Evolutionary conservation across 23 tunicate species (phyloP).

Genomic region (Clavelina lepadiformis): DNA sequence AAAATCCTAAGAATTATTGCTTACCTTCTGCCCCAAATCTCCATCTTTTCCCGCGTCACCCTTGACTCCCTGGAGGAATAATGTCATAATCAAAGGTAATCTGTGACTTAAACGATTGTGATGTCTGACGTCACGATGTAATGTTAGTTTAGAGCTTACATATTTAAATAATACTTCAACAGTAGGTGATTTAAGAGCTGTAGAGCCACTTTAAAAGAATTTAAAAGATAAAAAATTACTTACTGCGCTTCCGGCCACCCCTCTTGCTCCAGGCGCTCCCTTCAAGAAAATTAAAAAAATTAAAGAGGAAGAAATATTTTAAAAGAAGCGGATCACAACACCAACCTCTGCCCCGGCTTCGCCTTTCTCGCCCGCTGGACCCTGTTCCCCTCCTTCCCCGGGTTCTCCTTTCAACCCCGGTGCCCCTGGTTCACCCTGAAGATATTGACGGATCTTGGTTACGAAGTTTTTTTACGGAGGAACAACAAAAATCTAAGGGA

Average conservation of each 20-base stretch:
- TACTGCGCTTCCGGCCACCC: constrained; percentile 12
- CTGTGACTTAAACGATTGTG: too few species aligned
- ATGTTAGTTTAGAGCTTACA: too few species aligned
- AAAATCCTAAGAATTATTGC: not conserved
- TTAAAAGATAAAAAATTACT: not conserved
- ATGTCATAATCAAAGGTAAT: too few species aligned
- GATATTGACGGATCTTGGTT: not conserved
- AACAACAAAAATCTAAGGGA: not conserved
- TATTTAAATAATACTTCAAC: too few species aligned
- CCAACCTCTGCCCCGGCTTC: constrained; percentile 2
- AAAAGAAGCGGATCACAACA: not conserved
- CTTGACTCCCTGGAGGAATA: constrained; percentile 29
- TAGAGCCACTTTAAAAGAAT: not conserved
- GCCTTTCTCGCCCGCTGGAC: constrained; percentile 16
- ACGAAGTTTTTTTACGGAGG: not conserved
- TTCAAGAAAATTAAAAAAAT: not conserved
- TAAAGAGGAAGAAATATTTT: not conserved
- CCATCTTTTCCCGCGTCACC: constrained; percentile 37
- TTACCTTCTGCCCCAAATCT: constrained; percentile 24
- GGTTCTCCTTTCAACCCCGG: constrained; percentile 23
- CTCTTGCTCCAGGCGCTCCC: constrained; percentile 20
- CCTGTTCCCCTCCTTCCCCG: constrained; percentile 39
- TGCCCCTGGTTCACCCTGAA: constrained; percentile 2
- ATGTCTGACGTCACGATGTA: too few species aligned
- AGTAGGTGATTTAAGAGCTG: too few species aligned